Evolutionary conservation across 2,888 invertebrate species (phyloP), one percentile per base, ranked within the genome.

Genomic region (Mesorhabditis sp.): DNA sequence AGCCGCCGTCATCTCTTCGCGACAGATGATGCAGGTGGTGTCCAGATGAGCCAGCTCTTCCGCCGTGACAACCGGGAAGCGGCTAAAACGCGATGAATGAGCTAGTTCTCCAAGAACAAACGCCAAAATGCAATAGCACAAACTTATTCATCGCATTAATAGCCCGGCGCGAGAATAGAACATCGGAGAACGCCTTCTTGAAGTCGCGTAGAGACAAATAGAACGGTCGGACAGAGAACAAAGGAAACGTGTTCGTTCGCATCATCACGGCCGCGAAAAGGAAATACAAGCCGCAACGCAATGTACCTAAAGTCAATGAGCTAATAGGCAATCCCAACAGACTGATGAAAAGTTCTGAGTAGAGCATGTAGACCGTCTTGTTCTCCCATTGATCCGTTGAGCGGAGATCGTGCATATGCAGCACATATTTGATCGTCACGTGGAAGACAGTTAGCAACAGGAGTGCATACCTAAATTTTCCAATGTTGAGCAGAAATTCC

Each of bases 191-290:
- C 0, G 98, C 95, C 88, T 96, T 96, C 87, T 96, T 96, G 88
- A 98, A 50, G 58, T 50, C 88, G 91, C 93, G 91, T 89, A 97
- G 91, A n/a, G 97, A 94, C 86, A 96, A 92, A 88, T 99, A 99
- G 94, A 98, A 96, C 4, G 98, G 98, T 77, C 98, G 90, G 88
- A 99, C 93, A 58, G 96, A 95, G 88, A 99, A 99, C 83, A 99
- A 89, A 44, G 98, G 98, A 86, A 99, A 89, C 0, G 97, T 96
- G 88, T 96, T 97, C 72, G 97, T 92, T 86, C 92, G 91, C 58
- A 97, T 92, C 97, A 98, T 97, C 72, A 97, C 92, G 13, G 92
- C 91, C 74, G 96, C 93, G 87, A 98, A 98, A 58, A 92, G 90
- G 67, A 94, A 89, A 86, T 97, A 98, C 63, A 98, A 89, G 62